These are phyloP conservation scores for Aspidapion aeneum DNA, from an alignment of 2,888 invertebrate species.

Conservation along the genomic window DNA sequence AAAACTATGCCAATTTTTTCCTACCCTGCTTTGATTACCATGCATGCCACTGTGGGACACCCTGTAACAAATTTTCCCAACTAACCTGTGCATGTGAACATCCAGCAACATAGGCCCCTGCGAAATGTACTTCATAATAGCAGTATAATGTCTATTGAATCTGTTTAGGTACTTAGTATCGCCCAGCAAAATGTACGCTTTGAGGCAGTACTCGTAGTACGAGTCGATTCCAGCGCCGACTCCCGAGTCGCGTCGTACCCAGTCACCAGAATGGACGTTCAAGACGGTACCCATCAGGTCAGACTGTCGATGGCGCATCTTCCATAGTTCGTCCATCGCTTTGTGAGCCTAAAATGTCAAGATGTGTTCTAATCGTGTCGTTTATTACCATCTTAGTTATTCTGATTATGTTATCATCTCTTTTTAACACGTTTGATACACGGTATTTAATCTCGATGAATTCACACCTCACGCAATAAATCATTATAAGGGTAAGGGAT, in stretches of 20 bases:
- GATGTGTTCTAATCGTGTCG: too few relatives aligned
- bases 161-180: conserved; percentile 92
- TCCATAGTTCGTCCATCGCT: conserved; percentile 97
- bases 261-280: conserved; percentile 96
- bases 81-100: conserved; percentile 75
- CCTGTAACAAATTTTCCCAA: too few relatives aligned
- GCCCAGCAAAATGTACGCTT: conserved; percentile 92
- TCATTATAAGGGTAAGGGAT: too few relatives aligned
- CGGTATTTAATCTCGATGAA: too few relatives aligned
- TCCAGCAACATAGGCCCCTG: conserved; percentile 91
- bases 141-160: conserved; percentile 93
- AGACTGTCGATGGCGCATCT: conserved; percentile 81
- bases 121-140: conserved; percentile 96
- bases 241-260: conserved; percentile 94
- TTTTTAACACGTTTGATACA: too few relatives aligned
- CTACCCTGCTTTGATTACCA: too few relatives aligned
- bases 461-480: too few relatives aligned
- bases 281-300: conserved; percentile 97
- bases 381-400: too few relatives aligned
- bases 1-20: too few relatives aligned
- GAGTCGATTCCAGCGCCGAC: conserved; percentile 99
- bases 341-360: conserved; percentile 62
- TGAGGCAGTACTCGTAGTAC: conserved; percentile 97
- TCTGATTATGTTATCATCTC: too few relatives aligned
- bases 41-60: too few relatives aligned